Evolutionary conservation across 2,888 invertebrate genomes (phyloP), one percentile per base, ranked within the genome.

Genomic region (Drosophila merina): DNA sequence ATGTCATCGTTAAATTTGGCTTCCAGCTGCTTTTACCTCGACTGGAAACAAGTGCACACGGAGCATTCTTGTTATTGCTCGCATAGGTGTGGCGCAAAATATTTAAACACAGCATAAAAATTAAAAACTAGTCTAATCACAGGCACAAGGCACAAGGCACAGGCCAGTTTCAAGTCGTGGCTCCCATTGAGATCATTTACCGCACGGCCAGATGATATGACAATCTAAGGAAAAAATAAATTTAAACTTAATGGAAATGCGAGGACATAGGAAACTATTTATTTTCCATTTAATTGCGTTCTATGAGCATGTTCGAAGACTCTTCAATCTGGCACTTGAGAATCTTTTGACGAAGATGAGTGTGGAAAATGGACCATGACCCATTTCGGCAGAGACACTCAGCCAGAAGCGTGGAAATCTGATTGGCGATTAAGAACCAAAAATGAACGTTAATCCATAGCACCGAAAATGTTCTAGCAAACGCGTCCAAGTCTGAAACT

Each of bases 61-160:
- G 58, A 42, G 48, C 38, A 52, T 56, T 73, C 52, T n/a, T 30
- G 49, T 8, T 52, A 58, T 10, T 33, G 55, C 25, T 40, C 25
- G 63, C 67, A 50, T 76, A 85, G 81, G 81, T 81, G 81, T 87
- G 81, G 88, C 88, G 50, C 74, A 57, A 74, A 82, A 82, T 85
- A 87, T 85, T 87, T 86, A 87, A 86, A 68, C 81, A 81, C 78
- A 68, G 71, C 86, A 81, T 72, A 79, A 73, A 88, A 82, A 87
- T 81, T 82, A 79, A 79, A 84, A 81, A 85, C 86, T 79, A 79
- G 88, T 87, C 88, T 87, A 81, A 81, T 81, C 88, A 79, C 62
- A 66, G 20, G 20, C 20, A 20, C 20, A 20, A 20, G 20, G 20
- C 88, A 79, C 62, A 66, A 76, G 52, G 10, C 50, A 14, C 48